Evolutionary conservation across 2,113 vertebrate genomes (phyloP), one percentile per base, ranked within the genome.

Genomic region (Podocnemis expansa): DNA sequence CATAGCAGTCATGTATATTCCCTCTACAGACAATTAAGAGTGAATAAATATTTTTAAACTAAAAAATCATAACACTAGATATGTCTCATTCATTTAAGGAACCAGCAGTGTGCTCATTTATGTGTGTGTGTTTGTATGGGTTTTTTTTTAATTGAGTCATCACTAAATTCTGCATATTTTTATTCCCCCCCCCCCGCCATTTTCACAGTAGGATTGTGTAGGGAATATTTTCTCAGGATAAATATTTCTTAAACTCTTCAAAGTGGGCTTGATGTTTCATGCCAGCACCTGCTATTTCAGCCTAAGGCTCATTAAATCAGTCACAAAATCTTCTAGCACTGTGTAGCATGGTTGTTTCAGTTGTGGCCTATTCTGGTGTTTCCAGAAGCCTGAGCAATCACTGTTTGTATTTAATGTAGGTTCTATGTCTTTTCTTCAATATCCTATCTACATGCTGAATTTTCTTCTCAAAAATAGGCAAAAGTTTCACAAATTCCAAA

Each of bases 241-340:
- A 91, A 98, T 88, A 31, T 95, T 96, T 55, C 93, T 94, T 85
- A 98, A 95, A 92, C 89, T 96, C 97, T 96, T 98, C 97, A 96
- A 98, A 98, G 97, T 97, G 97, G 49, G 81, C 97, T 96, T 98
- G 97, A 94, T 97, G 95, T 96, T 98, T 97, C 85, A 96, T 97
- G 67, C 97, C 95, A 81, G 96, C 97, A 75, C 89, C 97, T 60
- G 97, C 97, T 81, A 97, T 97, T 96, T 98, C 97, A 31, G 97
- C 97, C 83, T 97, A 96, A 88, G 97, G 96, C 97, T 98, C 93
- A 94, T 89, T 91, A 98, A 93, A 90, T 97, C 97, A 73, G 96
- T 93, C 58, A 98, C 94, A 88, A 98, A 98, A 84, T 98, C 97
- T 92, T 97, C 97, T 58, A 97, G 96, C 43, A 94, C 97, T 80